These are phyloP conservation scores for Aplysina aerophoba DNA, from an alignment of 37 sponge, comb jelly and placozoan genomes.

Conservation along the genomic window DNA sequence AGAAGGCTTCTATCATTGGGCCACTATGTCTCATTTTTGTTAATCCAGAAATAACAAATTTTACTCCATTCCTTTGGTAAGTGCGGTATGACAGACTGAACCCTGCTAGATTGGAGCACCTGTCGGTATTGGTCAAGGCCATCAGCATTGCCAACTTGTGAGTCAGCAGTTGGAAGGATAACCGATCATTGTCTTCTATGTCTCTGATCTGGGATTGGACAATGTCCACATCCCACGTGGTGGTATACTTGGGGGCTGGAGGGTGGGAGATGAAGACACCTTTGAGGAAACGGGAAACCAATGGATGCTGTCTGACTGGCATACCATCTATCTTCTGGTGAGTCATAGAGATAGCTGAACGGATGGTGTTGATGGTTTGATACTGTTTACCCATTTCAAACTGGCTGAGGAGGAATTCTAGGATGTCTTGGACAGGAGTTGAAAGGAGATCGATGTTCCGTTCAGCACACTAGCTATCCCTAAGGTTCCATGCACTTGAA, in stretches of 20 bases:
- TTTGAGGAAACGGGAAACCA: slow-evolving; percentile 10
- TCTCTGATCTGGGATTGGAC: slow-evolving; percentile 20
- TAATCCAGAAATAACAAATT: slow-evolving; percentile 31
- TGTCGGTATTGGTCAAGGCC: slow-evolving; percentile 29
- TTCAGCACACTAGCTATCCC: slow-evolving; percentile 31
- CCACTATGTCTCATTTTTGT: slow-evolving; percentile 37
- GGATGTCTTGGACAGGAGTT: slow-evolving; percentile 17
- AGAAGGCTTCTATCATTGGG: not conserved
- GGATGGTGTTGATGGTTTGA: slow-evolving; percentile 25
- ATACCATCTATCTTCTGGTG: slow-evolving; percentile 30
- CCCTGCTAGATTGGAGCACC: slow-evolving; percentile 9
- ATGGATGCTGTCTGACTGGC: slow-evolving; percentile 27
- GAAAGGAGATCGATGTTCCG: slow-evolving; percentile 43
- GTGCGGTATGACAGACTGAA: slow-evolving; percentile 5
- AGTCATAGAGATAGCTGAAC: slow-evolving; percentile 39
- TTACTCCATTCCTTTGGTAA: not conserved
- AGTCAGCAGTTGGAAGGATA: not conserved
- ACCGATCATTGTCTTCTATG: slow-evolving; percentile 3
- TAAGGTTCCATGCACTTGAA: slow-evolving; percentile 2
- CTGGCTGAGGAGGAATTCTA: slow-evolving; percentile 14
- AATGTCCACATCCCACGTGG: slow-evolving; percentile 21
- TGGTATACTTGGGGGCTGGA: slow-evolving; percentile 25
- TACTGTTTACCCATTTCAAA: slow-evolving; percentile 37
- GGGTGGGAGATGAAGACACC: slow-evolving; percentile 31
- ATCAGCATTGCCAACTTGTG: slow-evolving; percentile 36